These are phyloP conservation scores for Chironomus striatipennis DNA, from an alignment of 1,140 invertebrate genomes.

Conservation along the genomic window DNA sequence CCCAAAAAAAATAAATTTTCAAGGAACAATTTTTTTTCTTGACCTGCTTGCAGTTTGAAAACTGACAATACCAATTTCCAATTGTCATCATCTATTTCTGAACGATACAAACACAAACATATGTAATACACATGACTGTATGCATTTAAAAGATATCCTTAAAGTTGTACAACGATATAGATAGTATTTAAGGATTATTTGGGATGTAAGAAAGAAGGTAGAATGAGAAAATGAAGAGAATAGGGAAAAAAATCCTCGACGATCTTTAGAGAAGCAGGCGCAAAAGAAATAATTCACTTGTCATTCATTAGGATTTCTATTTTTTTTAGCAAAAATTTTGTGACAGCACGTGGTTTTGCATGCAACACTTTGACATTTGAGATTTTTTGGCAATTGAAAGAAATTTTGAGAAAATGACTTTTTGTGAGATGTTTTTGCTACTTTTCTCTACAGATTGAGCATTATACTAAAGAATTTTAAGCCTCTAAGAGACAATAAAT, in stretches of 20 bases:
- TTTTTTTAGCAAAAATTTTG: neutral
- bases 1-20: neutral
- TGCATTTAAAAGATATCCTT: conserved; percentile 6
- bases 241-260: neutral
- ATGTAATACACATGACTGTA: neutral
- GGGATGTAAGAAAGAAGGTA: neutral
- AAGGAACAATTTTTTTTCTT: neutral
- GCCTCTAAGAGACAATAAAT: no score
- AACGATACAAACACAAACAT: neutral
- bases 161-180: neutral
- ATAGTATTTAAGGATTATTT: conserved; percentile 16
- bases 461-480: no score
- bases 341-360: no score
- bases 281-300: conserved; percentile 24
- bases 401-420: no score
- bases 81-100: conserved; percentile 13
- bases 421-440: no score
- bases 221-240: neutral
- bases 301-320: conserved; percentile 18
- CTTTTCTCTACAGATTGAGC: no score
- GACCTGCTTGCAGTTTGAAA: neutral
- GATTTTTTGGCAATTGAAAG: no score
- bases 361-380: no score
- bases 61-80: neutral
- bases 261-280: conserved; percentile 10